phyloP scores from a whole-genome alignment of 2,797 vertebrate genomes.

The Coranthus polyacanthus region DNA sequence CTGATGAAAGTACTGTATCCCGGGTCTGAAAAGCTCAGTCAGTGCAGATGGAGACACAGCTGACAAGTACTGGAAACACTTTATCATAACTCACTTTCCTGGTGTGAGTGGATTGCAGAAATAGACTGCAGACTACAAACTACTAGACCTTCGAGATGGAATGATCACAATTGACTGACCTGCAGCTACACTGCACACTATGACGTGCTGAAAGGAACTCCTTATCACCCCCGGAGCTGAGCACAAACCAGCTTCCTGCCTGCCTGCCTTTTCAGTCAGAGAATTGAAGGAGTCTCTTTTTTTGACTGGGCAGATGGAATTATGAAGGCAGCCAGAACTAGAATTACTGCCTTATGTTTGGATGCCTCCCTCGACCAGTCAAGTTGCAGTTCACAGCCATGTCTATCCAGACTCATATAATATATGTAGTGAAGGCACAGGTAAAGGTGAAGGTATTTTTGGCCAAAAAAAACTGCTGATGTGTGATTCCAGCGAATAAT shows the following conservation, averaged over 20 bases:
- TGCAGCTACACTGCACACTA: slow-evolving; percentile 6
- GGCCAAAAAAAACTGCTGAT: no score
- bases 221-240: slow-evolving; percentile 24
- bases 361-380: no score
- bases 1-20: slow-evolving; percentile 8
- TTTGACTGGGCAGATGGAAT: slow-evolving; percentile 17
- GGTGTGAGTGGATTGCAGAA: slow-evolving; percentile 14
- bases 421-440: no score
- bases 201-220: slow-evolving; percentile 3
- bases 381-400: no score
- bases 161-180: slow-evolving; percentile 13
- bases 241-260: slow-evolving; percentile 19
- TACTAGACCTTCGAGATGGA: slow-evolving; percentile 17
- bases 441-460: no score
- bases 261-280: slow-evolving; percentile 5
- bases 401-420: no score
- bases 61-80: slow-evolving; percentile 32
- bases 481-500: no score
- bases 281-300: slow-evolving; percentile 24
- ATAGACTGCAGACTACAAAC: neutral
- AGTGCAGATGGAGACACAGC: slow-evolving; percentile 34
- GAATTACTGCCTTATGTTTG: no score
- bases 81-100: slow-evolving; percentile 14
- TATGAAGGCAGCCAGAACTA: neutral
- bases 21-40: slow-evolving; percentile 14